These are phyloP conservation scores for Botia kubotai DNA, from an alignment of 2,797 vertebrate species.

Conservation along the genomic window DNA sequence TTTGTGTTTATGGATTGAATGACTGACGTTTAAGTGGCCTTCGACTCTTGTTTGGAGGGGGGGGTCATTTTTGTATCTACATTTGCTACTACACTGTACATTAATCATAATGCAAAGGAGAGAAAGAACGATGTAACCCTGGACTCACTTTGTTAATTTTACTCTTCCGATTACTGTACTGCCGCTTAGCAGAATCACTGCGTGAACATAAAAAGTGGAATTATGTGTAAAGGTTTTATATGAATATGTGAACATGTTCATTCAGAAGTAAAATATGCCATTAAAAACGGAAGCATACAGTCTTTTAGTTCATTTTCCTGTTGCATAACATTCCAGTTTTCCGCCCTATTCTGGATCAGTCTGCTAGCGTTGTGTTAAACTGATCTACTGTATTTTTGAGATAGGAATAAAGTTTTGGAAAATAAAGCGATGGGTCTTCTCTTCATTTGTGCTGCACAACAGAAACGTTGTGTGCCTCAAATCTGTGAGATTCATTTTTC, in stretches of 20 bases:
- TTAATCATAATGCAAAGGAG: not conserved
- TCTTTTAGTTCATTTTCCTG: constrained; percentile 27
- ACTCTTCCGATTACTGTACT: not conserved
- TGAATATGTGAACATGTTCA: constrained; percentile 2
- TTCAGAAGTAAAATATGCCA: not conserved
- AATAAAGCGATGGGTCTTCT: constrained; percentile 57
- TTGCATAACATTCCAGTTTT: constrained; percentile 60
- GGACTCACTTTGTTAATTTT: not conserved
- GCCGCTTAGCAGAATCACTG: not conserved
- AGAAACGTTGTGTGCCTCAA: constrained; percentile 14
- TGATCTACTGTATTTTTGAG: constrained; percentile 58
- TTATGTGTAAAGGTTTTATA: not conserved
- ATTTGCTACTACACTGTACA: constrained; percentile 33
- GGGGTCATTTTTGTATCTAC: constrained; percentile 8
- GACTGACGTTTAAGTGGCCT: constrained; percentile 19
- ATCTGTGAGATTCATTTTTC: not conserved
- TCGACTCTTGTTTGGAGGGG: not conserved
- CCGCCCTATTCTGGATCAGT: constrained; percentile 53
- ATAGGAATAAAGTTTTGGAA: constrained; percentile 66
- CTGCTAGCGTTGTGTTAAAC: constrained; percentile 61
- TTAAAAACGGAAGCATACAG: not conserved
- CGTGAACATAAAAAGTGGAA: not conserved
- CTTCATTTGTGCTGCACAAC: constrained; percentile 32
- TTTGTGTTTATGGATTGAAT: constrained; percentile 43
- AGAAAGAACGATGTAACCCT: not conserved